Conservation (phyloP, 2,888 invertebrate species). For the Sphaeridia pumilis region DNA sequence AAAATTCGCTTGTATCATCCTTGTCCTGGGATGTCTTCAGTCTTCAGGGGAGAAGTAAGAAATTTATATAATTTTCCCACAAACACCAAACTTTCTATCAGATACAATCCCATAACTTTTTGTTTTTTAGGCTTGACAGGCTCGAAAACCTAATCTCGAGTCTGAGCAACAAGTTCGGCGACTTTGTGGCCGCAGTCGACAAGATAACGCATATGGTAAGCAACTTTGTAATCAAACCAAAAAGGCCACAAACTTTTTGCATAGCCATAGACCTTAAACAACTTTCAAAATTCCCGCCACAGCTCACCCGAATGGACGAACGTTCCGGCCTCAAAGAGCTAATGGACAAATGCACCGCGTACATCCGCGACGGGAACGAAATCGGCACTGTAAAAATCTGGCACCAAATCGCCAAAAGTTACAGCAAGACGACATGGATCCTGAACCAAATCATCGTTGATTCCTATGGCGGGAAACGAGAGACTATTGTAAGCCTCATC, state of each 20-base stretch:
- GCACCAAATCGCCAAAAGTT: conserved; percentile 10
- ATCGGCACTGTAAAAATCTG: conserved; percentile 11
- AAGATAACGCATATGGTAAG: conserved; percentile 14
- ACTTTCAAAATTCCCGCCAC: too few species aligned
- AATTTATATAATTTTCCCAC: too few species aligned
- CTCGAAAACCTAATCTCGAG: conserved; percentile 13
- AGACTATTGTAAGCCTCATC: conserved; percentile 10
- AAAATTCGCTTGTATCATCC: too few species aligned
- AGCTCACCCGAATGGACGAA: conserved; percentile 14
- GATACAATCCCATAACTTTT: too few species aligned
- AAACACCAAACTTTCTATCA: too few species aligned
- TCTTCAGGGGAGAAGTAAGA: too few species aligned
- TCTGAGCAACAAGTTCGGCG: conserved; percentile 15
- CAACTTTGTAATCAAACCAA: background rate
- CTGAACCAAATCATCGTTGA: conserved; percentile 13
- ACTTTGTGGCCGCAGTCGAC: conserved; percentile 12
- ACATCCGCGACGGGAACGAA: conserved; percentile 10
- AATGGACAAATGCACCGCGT: conserved; percentile 4
- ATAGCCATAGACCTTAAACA: too few species aligned
- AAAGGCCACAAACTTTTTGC: too few species aligned
- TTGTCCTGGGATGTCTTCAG: too few species aligned
- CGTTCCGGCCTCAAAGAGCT: conserved; percentile 5
- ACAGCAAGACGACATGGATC: conserved; percentile 1
- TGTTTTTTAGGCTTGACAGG: conserved; percentile 4
- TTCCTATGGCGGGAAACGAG: conserved; percentile 8